A percentile compares a stretch with the other conserved stretches of the same genome.
Evolutionary conservation across 2,888 invertebrate species (phyloP).

Genomic region (Macrosoma leucophasiata): DNA sequence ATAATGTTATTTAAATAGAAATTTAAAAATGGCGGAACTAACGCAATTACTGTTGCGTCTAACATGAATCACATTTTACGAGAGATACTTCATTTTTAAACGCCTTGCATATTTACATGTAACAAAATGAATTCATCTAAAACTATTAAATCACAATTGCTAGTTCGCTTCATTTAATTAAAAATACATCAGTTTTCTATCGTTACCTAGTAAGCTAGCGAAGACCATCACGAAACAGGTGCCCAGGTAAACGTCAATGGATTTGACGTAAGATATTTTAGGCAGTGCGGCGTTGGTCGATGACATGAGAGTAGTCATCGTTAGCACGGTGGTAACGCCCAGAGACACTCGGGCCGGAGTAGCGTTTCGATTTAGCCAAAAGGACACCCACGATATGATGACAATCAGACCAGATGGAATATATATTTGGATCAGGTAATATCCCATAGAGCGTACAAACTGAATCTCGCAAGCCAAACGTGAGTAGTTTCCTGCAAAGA

Average conservation of each 20-base stretch:
- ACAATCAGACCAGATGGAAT: slow-evolving; percentile 97
- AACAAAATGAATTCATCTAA: too few species aligned
- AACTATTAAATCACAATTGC: background rate
- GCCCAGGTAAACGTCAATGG: slow-evolving; percentile 97
- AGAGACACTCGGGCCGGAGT: slow-evolving; percentile 95
- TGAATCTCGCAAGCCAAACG: slow-evolving; percentile 97
- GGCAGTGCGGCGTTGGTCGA: slow-evolving; percentile 97
- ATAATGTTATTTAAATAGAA: too few species aligned
- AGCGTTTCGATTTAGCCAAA: slow-evolving; percentile 96
- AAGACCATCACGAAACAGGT: slow-evolving; percentile 99
- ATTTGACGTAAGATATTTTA: slow-evolving; percentile 98
- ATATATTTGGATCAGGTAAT: slow-evolving; percentile 98
- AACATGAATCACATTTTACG: too few species aligned
- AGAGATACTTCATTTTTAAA: too few species aligned
- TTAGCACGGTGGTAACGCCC: slow-evolving; percentile 96
- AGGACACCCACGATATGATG: slow-evolving; percentile 97
- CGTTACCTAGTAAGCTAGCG: slow-evolving; percentile 94
- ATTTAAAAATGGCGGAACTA: too few species aligned
- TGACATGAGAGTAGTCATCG: slow-evolving; percentile 98
- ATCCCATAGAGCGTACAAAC: slow-evolving; percentile 98
- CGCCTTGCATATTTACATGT: too few species aligned
- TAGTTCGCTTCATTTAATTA: too few species aligned
- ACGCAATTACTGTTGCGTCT: too few species aligned
- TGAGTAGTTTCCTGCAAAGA: slow-evolving; percentile 91
- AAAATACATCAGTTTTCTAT: slow-evolving; percentile 8